phyloP scores from a whole-genome alignment of 2,113 vertebrate species.

The Terrapene triunguis region DNA sequence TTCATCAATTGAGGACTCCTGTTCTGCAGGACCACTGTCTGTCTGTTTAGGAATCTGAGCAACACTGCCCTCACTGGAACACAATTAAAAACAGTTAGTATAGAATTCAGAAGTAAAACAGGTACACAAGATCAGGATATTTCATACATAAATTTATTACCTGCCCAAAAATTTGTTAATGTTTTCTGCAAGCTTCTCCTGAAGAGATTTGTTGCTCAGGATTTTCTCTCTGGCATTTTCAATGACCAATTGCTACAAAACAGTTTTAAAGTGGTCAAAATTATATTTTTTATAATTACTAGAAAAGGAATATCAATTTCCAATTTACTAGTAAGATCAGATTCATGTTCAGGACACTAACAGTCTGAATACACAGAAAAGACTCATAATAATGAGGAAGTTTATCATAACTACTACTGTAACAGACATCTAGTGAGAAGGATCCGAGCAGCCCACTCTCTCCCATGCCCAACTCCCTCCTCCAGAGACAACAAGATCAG shows the following conservation, averaged over 20 bases:
- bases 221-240: conserved; percentile 99
- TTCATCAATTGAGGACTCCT: conserved; percentile 96
- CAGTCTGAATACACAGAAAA: background rate
- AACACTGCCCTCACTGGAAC: conserved; percentile 85
- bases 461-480: background rate
- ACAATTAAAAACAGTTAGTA: conserved; percentile 21
- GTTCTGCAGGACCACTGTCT: conserved; percentile 84
- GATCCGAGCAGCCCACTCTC: background rate
- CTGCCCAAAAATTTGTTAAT: conserved; percentile 97
- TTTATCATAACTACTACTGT: background rate
- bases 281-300: background rate
- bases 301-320: conserved; percentile 10
- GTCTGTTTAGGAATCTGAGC: conserved; percentile 87
- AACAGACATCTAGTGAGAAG: background rate
- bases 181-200: conserved; percentile 98
- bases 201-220: conserved; percentile 92
- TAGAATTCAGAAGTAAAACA: conserved; percentile 25
- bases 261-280: conserved; percentile 47
- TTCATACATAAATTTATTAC: conserved; percentile 74
- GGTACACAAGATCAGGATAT: background rate
- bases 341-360: background rate
- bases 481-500: background rate
- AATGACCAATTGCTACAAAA: conserved; percentile 95
- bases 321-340: background rate
- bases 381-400: background rate